Percentiles rank a stretch among this genome's conserved stretches.
phyloP scores from a whole-genome alignment of 1,140 invertebrate genomes.

The Cheumatopsyche charites region DNA sequence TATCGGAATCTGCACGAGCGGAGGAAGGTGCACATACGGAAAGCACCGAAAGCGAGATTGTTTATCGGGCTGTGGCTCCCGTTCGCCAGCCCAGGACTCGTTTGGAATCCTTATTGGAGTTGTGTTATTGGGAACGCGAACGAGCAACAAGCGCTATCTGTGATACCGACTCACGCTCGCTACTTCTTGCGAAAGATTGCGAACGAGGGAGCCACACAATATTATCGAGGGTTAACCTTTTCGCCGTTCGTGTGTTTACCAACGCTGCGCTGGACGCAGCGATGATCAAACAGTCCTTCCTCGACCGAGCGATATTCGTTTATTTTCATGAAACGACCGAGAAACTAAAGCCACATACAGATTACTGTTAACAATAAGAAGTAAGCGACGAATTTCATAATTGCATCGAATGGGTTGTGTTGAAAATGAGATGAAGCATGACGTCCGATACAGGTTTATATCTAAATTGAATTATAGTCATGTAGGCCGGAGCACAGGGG shows the following conservation, averaged over 20 bases:
- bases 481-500: neutral
- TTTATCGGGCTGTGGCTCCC: neutral
- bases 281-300: neutral
- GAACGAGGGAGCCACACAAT: conserved; percentile 10
- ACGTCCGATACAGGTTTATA: neutral
- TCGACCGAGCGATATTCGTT: too few relatives aligned
- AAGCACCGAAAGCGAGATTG: neutral
- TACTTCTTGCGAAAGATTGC: neutral
- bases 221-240: conserved; percentile 28
- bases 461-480: conserved; percentile 24
- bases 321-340: too few relatives aligned
- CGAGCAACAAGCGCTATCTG: conserved; percentile 26
- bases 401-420: too few relatives aligned
- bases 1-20: neutral
- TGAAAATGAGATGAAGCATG: too few relatives aligned
- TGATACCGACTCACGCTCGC: conserved; percentile 25
- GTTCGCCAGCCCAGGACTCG: neutral
- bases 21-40: neutral
- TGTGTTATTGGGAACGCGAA: conserved; percentile 34
- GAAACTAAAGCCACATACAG: too few relatives aligned
- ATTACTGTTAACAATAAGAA: too few relatives aligned
- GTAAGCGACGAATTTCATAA: too few relatives aligned
- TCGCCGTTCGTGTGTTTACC: conserved; percentile 21
- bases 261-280: neutral
- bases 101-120: conserved; percentile 21